Base-by-base conservation (phyloP, 92 coral and sea anemone genomes). In the Palythoa grandiflora region DNA sequence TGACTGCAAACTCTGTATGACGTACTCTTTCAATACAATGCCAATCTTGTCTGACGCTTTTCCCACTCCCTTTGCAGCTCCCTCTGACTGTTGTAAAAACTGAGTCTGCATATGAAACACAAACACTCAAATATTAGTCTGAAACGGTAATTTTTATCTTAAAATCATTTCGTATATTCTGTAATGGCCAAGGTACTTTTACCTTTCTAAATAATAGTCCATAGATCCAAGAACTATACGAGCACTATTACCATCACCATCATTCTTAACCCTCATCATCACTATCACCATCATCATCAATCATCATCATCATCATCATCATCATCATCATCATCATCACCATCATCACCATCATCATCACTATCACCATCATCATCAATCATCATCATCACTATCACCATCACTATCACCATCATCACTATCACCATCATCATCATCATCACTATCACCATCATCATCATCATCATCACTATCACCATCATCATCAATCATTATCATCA, bases 51-150 rank as follows among this genome's bases (percentile, higher is more conserved):
- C 88, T n/a, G 70, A 5, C 52, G 44, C 38, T 47, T n/a, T 20
- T 38, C 63, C 50, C 47, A 48, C 10, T 66, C 65, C 86, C 20
- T 71, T 71, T 8, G 59, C 47, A 6, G 86, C 86, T 21, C 86
- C 86, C n/a, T 77, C 48, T 28, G 83, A 15, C 39, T 70, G 77
- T 12, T 83, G 89, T 19, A 83, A 89, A 35, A 83, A 83, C 84
- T 91, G 89, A 55, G 77, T 71, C 93, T 91, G 28, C 28, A 28
- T 28, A 88, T 35, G 59, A 77, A 44, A 44, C 50, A 71, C 40
- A 17, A 81, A 80, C 61, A 38, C 6, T 10, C 36, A 38, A 3
- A 55, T 39, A 70, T 59, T 59, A 4, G 5, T 3, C 6, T 44
- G 19, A 59, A 59, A 13, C 5, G 65, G 19, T 59, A 59, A 11